phyloP scores from a whole-genome alignment of 2,888 invertebrate species.

The Selenia dentaria region DNA sequence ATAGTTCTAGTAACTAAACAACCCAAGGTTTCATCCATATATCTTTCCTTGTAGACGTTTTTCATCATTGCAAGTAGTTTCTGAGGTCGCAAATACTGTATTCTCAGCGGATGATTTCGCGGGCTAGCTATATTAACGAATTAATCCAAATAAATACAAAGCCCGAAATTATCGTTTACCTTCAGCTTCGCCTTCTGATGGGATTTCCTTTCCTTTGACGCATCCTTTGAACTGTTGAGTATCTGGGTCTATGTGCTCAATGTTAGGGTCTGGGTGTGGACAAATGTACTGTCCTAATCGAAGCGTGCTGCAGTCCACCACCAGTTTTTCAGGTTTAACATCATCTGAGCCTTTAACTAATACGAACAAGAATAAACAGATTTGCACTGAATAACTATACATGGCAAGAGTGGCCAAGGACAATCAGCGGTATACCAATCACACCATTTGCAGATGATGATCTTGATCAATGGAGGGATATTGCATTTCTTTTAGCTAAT shows the following conservation, averaged over 20 bases:
- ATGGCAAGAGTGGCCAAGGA: constrained; percentile 8
- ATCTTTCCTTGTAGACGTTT: no score
- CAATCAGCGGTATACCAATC: neutral
- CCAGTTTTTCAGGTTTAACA: constrained; percentile 50
- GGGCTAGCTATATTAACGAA: no score
- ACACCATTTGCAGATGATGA: neutral
- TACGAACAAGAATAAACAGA: constrained; percentile 43
- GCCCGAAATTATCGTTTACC: no score
- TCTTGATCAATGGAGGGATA: no score
- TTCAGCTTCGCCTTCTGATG: constrained; percentile 90
- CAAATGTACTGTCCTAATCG: constrained; percentile 93
- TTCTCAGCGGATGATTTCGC: no score
- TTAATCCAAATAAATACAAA: no score
- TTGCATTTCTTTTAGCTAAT: no score
- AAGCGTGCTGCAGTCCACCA: constrained; percentile 88
- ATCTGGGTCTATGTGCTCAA: constrained; percentile 91
- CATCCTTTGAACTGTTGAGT: constrained; percentile 96
- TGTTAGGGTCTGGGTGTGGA: constrained; percentile 90
- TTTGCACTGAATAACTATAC: constrained; percentile 10
- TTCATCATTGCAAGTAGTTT: no score
- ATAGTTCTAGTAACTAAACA: no score
- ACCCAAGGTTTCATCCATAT: no score
- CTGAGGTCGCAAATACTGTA: no score
- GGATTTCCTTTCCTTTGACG: constrained; percentile 74
- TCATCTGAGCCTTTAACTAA: constrained; percentile 58